These are phyloP conservation scores for Magallana gigas DNA, from an alignment of 1,140 invertebrate genomes.

Conservation along the genomic window DNA sequence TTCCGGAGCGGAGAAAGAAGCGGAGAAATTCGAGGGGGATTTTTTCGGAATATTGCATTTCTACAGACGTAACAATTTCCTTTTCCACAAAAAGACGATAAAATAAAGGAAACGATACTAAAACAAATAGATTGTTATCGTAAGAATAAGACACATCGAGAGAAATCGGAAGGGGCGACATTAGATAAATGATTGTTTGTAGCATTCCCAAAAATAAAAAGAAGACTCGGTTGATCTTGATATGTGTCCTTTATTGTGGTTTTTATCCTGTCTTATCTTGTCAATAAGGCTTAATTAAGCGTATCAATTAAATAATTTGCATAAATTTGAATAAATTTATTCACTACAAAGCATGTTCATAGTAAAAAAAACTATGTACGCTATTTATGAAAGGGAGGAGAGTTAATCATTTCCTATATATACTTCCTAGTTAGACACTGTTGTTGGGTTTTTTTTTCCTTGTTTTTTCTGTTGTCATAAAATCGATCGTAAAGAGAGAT, in stretches of 20 bases:
- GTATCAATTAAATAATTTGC: conserved; percentile 35
- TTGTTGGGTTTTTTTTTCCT: too few relatives aligned
- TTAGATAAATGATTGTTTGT: conserved; percentile 27
- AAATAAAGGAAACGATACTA: not conserved
- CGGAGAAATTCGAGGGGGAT: conserved; percentile 13
- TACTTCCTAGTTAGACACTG: not conserved
- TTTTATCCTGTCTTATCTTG: conserved; percentile 9
- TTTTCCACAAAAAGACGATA: conserved; percentile 6
- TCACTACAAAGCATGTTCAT: not conserved
- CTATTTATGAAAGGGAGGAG: not conserved
- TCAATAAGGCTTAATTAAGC: conserved; percentile 34
- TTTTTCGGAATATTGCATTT: conserved; percentile 23
- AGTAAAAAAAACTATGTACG: not conserved
- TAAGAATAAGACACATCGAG: conserved; percentile 7
- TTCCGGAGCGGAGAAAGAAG: not conserved
- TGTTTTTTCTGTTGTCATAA: too few relatives aligned
- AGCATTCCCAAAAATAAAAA: not conserved
- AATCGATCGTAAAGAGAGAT: not conserved
- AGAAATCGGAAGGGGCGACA: not conserved
- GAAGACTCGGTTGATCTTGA: not conserved
- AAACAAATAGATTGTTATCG: conserved; percentile 22
- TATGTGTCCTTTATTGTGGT: conserved; percentile 21
- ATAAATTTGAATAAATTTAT: conserved; percentile 29
- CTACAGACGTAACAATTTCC: conserved; percentile 35
- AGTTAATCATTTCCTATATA: not conserved